Evolutionary conservation across 2,888 invertebrate species (phyloP), one percentile per base, ranked within the genome.

Genomic region (Phragmatobia fuliginosa): DNA sequence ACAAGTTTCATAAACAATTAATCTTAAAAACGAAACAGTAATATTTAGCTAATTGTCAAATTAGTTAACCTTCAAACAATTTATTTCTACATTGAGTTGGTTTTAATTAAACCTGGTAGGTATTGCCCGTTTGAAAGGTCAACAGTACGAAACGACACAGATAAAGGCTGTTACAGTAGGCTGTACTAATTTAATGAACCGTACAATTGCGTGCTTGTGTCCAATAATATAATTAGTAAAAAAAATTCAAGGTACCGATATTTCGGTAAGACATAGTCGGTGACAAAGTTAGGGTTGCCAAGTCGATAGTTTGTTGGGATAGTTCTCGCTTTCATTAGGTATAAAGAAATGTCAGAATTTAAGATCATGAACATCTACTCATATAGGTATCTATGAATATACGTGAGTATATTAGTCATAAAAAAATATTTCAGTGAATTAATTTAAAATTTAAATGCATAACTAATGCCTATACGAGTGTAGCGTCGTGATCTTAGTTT

Each of bases 191-290:
- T 82, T 78, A 82, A 78, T 75, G 75, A 79, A 76, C 65, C 73
- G 69, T 72, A 73, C 72, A 77, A 78, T 77, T n/a, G 83, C 82
- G 79, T 82, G 82, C 63, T 66, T 66, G 66, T 72, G 60, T 65
- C 65, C 74, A 83, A 82, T 82, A 78, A 78, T 81, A 82, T 82
- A 78, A 80, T 81, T 81, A 80, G 74, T 80, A 52, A 71, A 79
- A 77, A 70, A 78, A 76, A 67, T 66, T 38, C 66, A 33, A 73
- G 74, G 76, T 63, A 74, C 72, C 56, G 32, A 61, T 75, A 67
- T 71, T 68, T 66, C 68, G 58, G 73, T 67, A 67, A 77, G 78
- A 76, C 72, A 66, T 58, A 63, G 68, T 36, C 68, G 72, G 67
- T 65, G 73, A 66, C 58, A 62, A 67, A 41, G 21, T 45, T 66